Evolutionary conservation across 1,140 invertebrate species (phyloP).

Genomic region (Cherax destructor): DNA sequence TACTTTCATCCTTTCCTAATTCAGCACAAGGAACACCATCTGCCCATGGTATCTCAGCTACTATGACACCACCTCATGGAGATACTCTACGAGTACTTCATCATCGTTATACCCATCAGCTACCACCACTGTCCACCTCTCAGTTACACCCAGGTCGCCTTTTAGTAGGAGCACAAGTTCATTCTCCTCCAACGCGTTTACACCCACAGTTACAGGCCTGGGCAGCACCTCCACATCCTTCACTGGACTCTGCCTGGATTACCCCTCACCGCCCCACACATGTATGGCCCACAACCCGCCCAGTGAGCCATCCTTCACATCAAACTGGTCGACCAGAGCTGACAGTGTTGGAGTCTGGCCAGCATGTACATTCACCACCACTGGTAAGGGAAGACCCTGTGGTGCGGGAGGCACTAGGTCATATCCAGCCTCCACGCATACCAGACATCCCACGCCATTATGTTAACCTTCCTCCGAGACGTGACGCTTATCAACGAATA

Average conservation of each 20-base stretch:
- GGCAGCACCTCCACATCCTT: constrained; percentile 44
- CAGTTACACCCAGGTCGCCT: constrained; percentile 47
- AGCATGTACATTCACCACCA: constrained; percentile 70
- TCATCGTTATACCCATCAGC: constrained; percentile 34
- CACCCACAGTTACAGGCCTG: constrained; percentile 56
- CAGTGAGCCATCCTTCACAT: constrained; percentile 55
- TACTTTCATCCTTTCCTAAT: constrained; percentile 74
- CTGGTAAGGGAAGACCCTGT: constrained; percentile 30
- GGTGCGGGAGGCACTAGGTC: constrained; percentile 56
- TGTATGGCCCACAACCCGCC: constrained; percentile 62
- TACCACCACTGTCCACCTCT: constrained; percentile 56
- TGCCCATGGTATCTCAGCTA: constrained; percentile 58
- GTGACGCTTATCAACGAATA: constrained; percentile 68
- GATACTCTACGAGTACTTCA: constrained; percentile 28
- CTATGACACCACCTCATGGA: constrained; percentile 41
- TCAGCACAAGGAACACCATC: constrained; percentile 69
- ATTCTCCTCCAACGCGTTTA: constrained; percentile 66
- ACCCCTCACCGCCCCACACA: constrained; percentile 47
- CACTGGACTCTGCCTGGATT: constrained; percentile 49
- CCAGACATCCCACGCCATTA: constrained; percentile 71
- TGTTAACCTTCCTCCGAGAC: constrained; percentile 71
- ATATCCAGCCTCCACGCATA: constrained; percentile 69
- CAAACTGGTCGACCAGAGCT: constrained; percentile 57
- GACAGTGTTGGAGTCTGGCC: constrained; percentile 71
- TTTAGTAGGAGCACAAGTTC: constrained; percentile 64